Evolutionary conservation across 2,888 invertebrate species (phyloP).

Genomic region (Tupiocoris notatus): DNA sequence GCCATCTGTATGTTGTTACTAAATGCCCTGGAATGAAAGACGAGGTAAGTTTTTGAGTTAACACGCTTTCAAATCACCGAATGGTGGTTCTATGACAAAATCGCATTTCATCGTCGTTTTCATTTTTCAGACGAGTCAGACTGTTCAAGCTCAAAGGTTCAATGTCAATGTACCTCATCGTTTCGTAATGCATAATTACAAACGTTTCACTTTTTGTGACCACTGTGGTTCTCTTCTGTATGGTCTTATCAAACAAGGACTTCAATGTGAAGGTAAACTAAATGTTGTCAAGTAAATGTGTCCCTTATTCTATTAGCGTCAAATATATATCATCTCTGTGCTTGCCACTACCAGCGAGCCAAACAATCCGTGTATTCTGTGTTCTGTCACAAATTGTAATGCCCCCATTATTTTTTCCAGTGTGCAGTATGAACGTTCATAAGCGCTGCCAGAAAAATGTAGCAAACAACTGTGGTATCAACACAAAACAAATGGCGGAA

Average conservation of each 20-base stretch:
- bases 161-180: constrained; percentile 98
- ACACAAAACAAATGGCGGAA: constrained; percentile 94
- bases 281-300: too few relatives aligned
- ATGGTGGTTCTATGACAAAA: too few relatives aligned
- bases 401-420: constrained; percentile 59
- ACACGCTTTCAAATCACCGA: too few relatives aligned
- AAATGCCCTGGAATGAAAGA: constrained; percentile 98
- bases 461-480: constrained; percentile 98
- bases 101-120: too few relatives aligned
- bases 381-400: too few relatives aligned
- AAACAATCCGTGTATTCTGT: too few relatives aligned
- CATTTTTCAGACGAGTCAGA: constrained; percentile 49
- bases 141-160: constrained; percentile 73
- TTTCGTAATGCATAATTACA: constrained; percentile 93
- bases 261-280: constrained; percentile 82
- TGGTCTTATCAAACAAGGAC: constrained; percentile 92
- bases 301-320: background rate
- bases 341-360: background rate
- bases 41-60: constrained; percentile 44
- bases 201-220: constrained; percentile 98
- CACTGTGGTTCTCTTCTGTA: constrained; percentile 98
- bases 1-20: constrained; percentile 94
- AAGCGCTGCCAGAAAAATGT: constrained; percentile 99
- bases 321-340: background rate
- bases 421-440: constrained; percentile 96